A percentile compares a stretch with the other conserved stretches of the same genome.
Evolutionary conservation across 2,888 invertebrate genomes (phyloP).

Genomic region (Pristionchus fissidentatus): DNA sequence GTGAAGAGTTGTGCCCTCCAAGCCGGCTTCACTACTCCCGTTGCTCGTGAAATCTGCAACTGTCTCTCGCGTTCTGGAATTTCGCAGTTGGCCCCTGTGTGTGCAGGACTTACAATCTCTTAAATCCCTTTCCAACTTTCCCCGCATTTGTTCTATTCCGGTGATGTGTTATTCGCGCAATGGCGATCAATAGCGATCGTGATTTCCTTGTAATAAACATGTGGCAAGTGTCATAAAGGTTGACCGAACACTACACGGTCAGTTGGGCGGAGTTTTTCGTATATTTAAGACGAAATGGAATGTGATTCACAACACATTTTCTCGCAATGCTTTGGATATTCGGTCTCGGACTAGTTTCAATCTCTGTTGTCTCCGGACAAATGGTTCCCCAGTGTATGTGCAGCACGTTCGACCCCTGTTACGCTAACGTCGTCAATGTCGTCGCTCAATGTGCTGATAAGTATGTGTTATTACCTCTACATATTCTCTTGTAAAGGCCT

Average conservation of each 20-base stretch:
- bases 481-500: not conserved
- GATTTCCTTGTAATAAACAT: not conserved
- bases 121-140: not conserved
- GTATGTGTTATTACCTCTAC: not conserved
- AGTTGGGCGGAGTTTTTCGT: not conserved
- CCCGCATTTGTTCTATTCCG: not conserved
- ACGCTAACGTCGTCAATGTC: not conserved
- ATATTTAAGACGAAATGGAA: not conserved
- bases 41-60: not conserved
- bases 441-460: slow-evolving; percentile 30
- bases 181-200: not conserved
- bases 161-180: too few relatives aligned
- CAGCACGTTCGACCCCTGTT: slow-evolving; percentile 16
- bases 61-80: slow-evolving; percentile 34
- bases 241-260: not conserved
- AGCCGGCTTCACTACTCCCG: not conserved
- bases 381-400: slow-evolving; percentile 41
- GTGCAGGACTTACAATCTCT: not conserved
- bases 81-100: slow-evolving; percentile 1
- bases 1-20: not conserved
- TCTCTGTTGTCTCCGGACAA: not conserved
- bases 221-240: not conserved
- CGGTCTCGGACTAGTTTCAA: not conserved
- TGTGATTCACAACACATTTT: not conserved
- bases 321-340: not conserved